A percentile compares a stretch with the other conserved stretches of the same genome.
Conservation (phyloP, 2,797 vertebrate species). For the Gallinago solitaria region DNA sequence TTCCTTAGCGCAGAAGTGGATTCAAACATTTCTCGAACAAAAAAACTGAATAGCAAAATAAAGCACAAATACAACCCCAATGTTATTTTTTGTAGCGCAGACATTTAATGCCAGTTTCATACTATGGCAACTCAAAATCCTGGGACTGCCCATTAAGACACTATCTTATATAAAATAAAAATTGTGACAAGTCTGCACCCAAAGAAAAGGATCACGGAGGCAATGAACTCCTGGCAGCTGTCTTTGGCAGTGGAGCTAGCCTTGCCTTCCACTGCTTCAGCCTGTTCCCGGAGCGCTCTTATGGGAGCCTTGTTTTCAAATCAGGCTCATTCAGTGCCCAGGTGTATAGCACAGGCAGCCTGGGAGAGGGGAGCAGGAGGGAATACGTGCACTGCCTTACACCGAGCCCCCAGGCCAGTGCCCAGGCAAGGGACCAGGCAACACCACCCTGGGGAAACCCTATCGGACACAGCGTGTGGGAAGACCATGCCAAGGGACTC, state of each 20-base stretch:
- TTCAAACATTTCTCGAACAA: neutral
- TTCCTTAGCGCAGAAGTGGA: neutral
- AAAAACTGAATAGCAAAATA: neutral
- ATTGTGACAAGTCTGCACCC: neutral
- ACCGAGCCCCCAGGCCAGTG: neutral
- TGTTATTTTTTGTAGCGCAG: neutral
- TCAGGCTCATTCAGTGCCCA: neutral
- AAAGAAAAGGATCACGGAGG: neutral
- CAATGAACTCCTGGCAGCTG: neutral
- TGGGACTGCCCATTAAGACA: neutral
- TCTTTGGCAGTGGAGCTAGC: neutral
- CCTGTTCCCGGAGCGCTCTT: neutral
- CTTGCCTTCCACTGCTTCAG: neutral
- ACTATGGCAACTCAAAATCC: neutral
- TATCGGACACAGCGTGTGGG: accelerated
- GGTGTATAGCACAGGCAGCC: neutral
- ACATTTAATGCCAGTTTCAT: neutral
- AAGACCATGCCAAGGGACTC: neutral
- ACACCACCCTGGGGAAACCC: neutral
- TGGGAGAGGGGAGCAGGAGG: neutral
- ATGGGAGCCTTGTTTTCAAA: neutral
- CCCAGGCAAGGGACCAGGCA: neutral
- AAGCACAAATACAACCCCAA: neutral
- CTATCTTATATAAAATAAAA: neutral
- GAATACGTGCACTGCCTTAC: accelerated